Evolutionary conservation across 2,113 vertebrate genomes (phyloP).

Genomic region (Motacilla tschutschensis): DNA sequence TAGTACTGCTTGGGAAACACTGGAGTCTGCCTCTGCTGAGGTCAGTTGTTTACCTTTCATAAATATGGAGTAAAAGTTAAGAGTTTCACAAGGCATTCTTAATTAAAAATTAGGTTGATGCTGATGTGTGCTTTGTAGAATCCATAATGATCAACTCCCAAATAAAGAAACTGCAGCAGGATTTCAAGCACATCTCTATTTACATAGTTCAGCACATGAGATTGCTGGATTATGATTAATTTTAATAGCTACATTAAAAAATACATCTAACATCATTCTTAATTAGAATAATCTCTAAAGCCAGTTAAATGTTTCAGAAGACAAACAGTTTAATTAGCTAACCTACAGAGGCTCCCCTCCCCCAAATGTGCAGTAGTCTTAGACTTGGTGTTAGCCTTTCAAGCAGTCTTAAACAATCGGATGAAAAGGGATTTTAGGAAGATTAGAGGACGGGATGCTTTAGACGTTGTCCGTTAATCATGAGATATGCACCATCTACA

Average conservation of each 20-base stretch:
- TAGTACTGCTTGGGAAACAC: background rate
- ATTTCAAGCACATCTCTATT: conserved; percentile 72
- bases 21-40: background rate
- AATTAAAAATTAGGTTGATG: conserved; percentile 48
- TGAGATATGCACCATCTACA: conserved; percentile 86
- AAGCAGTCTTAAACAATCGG: conserved; percentile 97
- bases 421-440: conserved; percentile 99
- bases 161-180: conserved; percentile 56
- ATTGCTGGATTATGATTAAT: conserved; percentile 81
- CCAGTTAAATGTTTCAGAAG: conserved; percentile 92
- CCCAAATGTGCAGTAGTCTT: conserved; percentile 84
- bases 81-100: conserved; percentile 12
- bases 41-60: conserved; percentile 42
- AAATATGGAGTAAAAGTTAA: conserved; percentile 33
- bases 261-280: conserved; percentile 81
- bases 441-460: conserved; percentile 95
- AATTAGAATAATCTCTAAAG: conserved; percentile 89
- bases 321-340: conserved; percentile 96
- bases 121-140: conserved; percentile 1
- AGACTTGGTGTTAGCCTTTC: conserved; percentile 93
- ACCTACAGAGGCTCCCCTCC: conserved; percentile 83
- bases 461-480: conserved; percentile 96
- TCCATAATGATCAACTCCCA: conserved; percentile 46
- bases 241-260: conserved; percentile 85
- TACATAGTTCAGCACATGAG: conserved; percentile 71